phyloP scores from a whole-genome alignment of 2,113 vertebrate genomes.

The Mirounga angustirostris region DNA sequence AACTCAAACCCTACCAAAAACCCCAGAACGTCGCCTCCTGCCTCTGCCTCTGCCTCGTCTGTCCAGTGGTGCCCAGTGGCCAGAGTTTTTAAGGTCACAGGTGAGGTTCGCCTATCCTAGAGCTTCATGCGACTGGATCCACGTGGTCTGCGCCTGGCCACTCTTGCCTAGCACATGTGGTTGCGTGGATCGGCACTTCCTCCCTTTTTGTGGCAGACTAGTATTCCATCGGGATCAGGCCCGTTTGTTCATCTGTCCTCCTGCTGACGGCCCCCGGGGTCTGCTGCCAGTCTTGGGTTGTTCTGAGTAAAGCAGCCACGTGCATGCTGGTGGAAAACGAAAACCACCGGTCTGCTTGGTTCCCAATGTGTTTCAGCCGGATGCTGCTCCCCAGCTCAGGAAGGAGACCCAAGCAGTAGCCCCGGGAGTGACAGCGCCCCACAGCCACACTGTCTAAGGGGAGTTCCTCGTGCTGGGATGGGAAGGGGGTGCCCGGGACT shows the following conservation, averaged over 20 bases:
- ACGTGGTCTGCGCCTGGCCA: accelerated
- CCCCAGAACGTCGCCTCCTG: accelerated
- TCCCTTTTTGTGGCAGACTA: accelerated
- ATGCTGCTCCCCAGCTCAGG: background rate
- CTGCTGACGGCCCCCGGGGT: background rate
- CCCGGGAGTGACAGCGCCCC: accelerated
- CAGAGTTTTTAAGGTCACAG: background rate
- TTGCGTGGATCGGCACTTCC: accelerated
- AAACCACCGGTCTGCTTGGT: too few species aligned
- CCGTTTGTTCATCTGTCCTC: background rate
- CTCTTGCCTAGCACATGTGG: accelerated
- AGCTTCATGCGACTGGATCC: accelerated
- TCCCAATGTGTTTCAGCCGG: background rate
- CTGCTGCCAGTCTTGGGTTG: background rate
- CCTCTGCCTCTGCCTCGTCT: accelerated
- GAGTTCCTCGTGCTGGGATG: accelerated
- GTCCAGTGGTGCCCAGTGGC: accelerated
- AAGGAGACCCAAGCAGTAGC: accelerated
- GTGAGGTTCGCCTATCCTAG: background rate
- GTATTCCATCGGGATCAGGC: accelerated
- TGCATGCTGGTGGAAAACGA: background rate
- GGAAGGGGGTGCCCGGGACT: background rate
- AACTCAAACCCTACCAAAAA: accelerated
- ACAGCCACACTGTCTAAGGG: background rate
- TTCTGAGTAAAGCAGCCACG: background rate